Evolutionary conservation across 2,888 invertebrate species (phyloP), one percentile per base, ranked within the genome.

Genomic region (Adelphocoris suturalis): DNA sequence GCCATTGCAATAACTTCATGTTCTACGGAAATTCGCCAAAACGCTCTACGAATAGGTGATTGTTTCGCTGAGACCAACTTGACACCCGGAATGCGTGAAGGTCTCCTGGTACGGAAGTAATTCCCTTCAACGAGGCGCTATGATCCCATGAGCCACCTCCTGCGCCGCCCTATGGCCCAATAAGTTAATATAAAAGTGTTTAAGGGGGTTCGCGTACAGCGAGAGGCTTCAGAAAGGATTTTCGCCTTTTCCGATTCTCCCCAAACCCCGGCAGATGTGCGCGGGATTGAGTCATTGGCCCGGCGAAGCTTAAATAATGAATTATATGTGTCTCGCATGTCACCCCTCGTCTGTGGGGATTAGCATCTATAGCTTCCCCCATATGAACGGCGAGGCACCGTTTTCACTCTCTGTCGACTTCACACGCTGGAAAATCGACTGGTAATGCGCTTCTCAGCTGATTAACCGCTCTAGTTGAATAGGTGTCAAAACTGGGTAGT

Each of bases 161-260:
- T 28, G 48, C 13, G 55, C 23, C 19, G 55, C 78, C 55, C 76
- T 78, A 88, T 68, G 89, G 89, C 81, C 89, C 89, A 89, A 89
- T 89, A 89, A 89, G 82, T 89, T 89, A 89, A 89, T 89, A 89
- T 89, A 89, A 89, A 89, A 89, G 89, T 89, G 75, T 89, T 89
- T 89, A 82, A 80, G 28, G 80, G 80, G 23, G 23, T 7, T 4
- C 7, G 2, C 37, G 37, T 37, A 37, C 7, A 7, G 7, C 37
- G 37, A 37, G 37, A 37, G 76, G 76, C 16, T 19, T 23, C 7
- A 37, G n/a, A 85, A 61, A 85, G 85, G 88, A 48, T 88, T 88
- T 37, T 88, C 47, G 47, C 27, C 37, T 37, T 48, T 82, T 82
- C 78, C 46, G 85, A 55, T 46, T 57, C 61, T 61, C 37, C 37